Evolutionary conservation across 1,140 invertebrate species (phyloP).

Genomic region (Leucophenga varia): DNA sequence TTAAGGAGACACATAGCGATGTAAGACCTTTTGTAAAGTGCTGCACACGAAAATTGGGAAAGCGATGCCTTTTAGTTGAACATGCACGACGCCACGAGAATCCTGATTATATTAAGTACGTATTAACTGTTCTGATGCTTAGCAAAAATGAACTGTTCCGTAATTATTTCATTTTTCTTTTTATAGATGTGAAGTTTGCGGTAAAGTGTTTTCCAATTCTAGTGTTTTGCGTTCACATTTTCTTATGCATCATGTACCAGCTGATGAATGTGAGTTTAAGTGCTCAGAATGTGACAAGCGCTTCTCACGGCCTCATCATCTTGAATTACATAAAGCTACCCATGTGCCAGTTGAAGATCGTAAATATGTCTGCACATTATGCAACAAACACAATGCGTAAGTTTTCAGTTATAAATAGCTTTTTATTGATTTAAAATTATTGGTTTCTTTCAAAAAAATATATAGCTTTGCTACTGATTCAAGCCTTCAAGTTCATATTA

Average conservation of each 20-base stretch:
- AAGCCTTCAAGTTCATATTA: constrained; percentile 45
- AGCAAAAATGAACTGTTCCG: background rate
- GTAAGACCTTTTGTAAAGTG: constrained; percentile 40
- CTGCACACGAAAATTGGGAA: constrained; percentile 42
- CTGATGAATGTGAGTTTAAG: constrained; percentile 40
- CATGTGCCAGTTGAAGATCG: constrained; percentile 45
- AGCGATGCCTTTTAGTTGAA: constrained; percentile 40
- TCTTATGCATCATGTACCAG: constrained; percentile 41
- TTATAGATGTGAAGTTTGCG: constrained; percentile 41
- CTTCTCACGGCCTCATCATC: constrained; percentile 37
- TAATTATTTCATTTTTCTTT: background rate
- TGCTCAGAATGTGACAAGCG: constrained; percentile 48
- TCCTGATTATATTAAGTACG: constrained; percentile 46
- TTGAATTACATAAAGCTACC: constrained; percentile 44
- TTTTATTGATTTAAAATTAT: background rate
- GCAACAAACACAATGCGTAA: constrained; percentile 42
- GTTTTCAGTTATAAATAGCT: constrained; percentile 2
- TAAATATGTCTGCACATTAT: constrained; percentile 40
- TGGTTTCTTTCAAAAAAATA: background rate
- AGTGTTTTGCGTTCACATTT: constrained; percentile 42
- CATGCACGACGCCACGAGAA: constrained; percentile 46
- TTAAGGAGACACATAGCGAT: constrained; percentile 35
- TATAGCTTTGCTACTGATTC: constrained; percentile 44
- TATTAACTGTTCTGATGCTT: background rate
- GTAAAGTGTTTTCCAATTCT: constrained; percentile 44